These are phyloP conservation scores for Proisotoma minuta DNA, from an alignment of 2,888 invertebrate genomes.

Conservation along the genomic window DNA sequence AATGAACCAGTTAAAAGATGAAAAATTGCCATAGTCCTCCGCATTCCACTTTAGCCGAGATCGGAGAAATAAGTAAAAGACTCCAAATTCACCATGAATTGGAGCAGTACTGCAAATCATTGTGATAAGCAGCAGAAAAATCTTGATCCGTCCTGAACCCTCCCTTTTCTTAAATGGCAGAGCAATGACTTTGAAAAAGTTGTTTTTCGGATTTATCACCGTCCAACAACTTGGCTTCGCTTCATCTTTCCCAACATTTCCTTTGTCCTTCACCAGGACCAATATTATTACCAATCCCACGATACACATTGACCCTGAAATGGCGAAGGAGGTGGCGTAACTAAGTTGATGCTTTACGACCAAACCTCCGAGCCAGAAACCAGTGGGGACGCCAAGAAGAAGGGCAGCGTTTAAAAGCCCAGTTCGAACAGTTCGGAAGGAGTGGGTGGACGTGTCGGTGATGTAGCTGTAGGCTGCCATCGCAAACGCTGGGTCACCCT, in stretches of 20 bases:
- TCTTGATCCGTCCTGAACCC: conserved; percentile 14
- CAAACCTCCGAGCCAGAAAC: conserved; percentile 42
- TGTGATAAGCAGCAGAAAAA: conserved; percentile 23
- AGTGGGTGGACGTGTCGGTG: conserved; percentile 52
- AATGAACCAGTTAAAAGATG: conserved; percentile 34
- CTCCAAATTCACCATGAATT: conserved; percentile 40
- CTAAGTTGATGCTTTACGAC: conserved; percentile 14
- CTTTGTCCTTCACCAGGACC: too few relatives aligned
- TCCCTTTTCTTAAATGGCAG: conserved; percentile 10
- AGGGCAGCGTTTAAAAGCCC: conserved; percentile 53
- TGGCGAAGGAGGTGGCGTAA: conserved; percentile 12
- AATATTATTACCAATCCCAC: too few relatives aligned
- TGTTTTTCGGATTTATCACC: not conserved
- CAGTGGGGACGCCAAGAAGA: conserved; percentile 32
- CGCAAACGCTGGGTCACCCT: conserved; percentile 29
- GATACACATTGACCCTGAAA: conserved; percentile 8
- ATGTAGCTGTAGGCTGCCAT: conserved; percentile 46
- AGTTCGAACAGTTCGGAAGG: conserved; percentile 60
- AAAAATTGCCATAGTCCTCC: conserved; percentile 32
- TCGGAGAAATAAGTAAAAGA: conserved; percentile 38
- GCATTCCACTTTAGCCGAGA: conserved; percentile 34
- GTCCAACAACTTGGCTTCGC: not conserved
- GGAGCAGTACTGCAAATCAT: conserved; percentile 34
- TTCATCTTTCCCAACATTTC: too few relatives aligned
- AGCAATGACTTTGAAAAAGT: not conserved